phyloP scores from a whole-genome alignment of 2,888 invertebrate species.

The Heliconius cydno region DNA sequence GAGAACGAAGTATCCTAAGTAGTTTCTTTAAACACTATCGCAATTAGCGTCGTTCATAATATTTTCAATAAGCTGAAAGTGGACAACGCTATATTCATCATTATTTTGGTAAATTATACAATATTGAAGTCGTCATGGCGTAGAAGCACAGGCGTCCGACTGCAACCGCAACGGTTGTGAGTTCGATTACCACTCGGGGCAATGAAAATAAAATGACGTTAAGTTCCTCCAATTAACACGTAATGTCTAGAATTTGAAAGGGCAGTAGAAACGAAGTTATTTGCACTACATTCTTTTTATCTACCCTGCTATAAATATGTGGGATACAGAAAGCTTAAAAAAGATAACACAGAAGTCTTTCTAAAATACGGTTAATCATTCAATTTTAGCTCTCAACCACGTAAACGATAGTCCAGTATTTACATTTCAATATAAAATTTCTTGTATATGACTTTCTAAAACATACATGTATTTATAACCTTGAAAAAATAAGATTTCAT shows the following conservation, averaged over 20 bases:
- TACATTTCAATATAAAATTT: not conserved
- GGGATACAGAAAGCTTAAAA: not conserved
- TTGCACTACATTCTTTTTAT: too few relatives aligned
- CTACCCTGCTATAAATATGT: too few relatives aligned
- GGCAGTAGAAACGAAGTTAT: too few relatives aligned
- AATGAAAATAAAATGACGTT: too few relatives aligned
- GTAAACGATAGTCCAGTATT: not conserved
- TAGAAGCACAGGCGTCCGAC: too few relatives aligned
- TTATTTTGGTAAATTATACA: not conserved
- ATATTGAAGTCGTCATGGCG: too few relatives aligned
- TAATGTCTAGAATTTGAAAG: too few relatives aligned
- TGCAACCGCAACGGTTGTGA: too few relatives aligned
- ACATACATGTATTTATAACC: not conserved
- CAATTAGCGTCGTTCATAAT: not conserved
- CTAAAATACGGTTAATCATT: not conserved
- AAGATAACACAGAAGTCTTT: not conserved
- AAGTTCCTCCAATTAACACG: too few relatives aligned
- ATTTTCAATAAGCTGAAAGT: not conserved
- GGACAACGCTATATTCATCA: not conserved
- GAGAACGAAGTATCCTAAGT: not conserved
- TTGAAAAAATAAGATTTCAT: not conserved
- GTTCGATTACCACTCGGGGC: too few relatives aligned
- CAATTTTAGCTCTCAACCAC: not conserved
- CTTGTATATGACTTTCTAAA: not conserved
- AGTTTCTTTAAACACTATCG: too few relatives aligned